Evolutionary conservation across 2,888 invertebrate species (phyloP), one percentile per base, ranked within the genome.

Genomic region (Cephus runcator): DNA sequence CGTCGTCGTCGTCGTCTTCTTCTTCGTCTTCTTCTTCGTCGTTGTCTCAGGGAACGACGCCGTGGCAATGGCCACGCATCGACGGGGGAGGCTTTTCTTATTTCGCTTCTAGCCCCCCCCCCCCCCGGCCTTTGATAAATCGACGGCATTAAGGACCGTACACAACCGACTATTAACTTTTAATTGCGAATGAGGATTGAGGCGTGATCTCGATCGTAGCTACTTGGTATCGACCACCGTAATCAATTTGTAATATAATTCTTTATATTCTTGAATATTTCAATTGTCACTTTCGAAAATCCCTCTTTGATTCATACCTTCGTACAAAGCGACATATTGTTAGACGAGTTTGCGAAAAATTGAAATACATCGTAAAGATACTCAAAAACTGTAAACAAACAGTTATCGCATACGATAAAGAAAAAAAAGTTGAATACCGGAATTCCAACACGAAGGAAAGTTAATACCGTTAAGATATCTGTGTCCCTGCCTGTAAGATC

Each of bases 111-210:
- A 76, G 74, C 76, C 85, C 82, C 82, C 74, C 34, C 9, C 9
- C 34, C 9, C 34, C 3, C 35, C 11, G 35, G 79, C 78, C 83
- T 81, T 85, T 86, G 86, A 86, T 85, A 82, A 86, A 86, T 85
- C 83, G 85, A 79, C 83, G 83, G 85, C 86, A 86, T 87, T 86
- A 87, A 87, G 84, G 77, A 81, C 80, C 71, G 79, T 69, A 80
- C 81, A 77, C 69, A 77, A 33, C 73, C 81, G 79, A 82, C 84
- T 83, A 84, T 84, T 84, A 84, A 83, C 84, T 82, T 81, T 84
- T 82, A 83, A 85, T 83, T 82, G 34, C 40, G 33, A 40, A 31
- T 33, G 68, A 34, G 69, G 33, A 68, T 56, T 75, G 31, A 69
- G 31, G 71, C 31, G 71, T 69, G 71, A 69, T 33, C 2, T 23